phyloP scores from a whole-genome alignment of 2,888 invertebrate species.

The Lasioglossum marginatum region DNA sequence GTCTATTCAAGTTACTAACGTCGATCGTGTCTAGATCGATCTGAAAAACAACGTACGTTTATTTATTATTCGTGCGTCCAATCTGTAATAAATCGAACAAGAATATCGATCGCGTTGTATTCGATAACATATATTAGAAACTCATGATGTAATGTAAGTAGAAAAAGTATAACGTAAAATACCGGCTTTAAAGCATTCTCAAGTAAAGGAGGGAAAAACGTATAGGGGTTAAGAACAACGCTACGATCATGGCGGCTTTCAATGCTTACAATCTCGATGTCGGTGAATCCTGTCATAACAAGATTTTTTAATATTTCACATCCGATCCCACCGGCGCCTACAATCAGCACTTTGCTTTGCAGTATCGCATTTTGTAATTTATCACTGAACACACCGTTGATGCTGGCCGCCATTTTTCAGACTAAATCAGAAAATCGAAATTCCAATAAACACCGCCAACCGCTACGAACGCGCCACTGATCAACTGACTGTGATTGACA shows the following conservation, averaged over 20 bases:
- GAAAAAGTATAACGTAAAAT: neutral
- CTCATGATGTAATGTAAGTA: neutral
- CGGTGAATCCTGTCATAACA: constrained; percentile 95
- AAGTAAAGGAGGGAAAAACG: constrained; percentile 34
- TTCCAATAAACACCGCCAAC: neutral
- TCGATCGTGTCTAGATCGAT: constrained; percentile 99
- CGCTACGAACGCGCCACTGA: neutral
- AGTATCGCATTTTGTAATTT: constrained; percentile 88
- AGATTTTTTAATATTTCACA: constrained; percentile 99
- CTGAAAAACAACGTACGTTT: constrained; percentile 87
- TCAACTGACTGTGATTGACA: too few species aligned
- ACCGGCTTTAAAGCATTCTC: neutral
- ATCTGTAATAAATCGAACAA: neutral
- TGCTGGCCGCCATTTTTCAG: constrained; percentile 88
- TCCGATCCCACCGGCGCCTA: constrained; percentile 99
- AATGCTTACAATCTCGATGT: constrained; percentile 96
- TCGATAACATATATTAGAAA: neutral
- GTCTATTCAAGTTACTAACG: constrained; percentile 99
- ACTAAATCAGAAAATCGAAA: constrained; percentile 20
- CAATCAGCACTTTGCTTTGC: constrained; percentile 92
- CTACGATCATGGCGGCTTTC: neutral
- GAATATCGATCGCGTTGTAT: neutral
- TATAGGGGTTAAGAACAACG: constrained; percentile 40
- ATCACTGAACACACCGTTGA: constrained; percentile 89
- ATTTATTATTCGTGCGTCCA: neutral